These are phyloP conservation scores for Sus scrofa DNA, from an alignment of 2,113 vertebrate genomes.

Conservation along the genomic window DNA sequence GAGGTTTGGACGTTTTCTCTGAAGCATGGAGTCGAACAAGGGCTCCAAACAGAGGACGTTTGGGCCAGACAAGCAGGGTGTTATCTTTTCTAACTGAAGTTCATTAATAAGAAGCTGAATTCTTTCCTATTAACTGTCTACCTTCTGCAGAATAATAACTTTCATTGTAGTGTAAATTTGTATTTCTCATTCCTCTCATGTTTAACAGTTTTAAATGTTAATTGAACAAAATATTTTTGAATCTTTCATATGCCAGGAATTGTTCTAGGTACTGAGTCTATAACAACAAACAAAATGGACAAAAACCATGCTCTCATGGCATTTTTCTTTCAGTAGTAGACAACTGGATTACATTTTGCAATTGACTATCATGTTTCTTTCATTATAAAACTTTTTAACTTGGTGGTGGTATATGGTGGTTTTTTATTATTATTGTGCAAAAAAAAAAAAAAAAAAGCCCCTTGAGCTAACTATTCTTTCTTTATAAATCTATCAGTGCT, in stretches of 20 bases:
- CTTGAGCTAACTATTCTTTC: slow-evolving; percentile 36
- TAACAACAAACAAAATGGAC: neutral
- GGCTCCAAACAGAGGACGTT: neutral
- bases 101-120: neutral
- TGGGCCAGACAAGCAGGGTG: neutral
- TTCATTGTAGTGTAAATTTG: neutral
- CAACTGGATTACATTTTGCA: slow-evolving; percentile 14
- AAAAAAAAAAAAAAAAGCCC: slow-evolving; percentile 28
- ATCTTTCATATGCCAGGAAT: neutral
- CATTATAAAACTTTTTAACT: slow-evolving; percentile 1
- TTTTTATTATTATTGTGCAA: neutral
- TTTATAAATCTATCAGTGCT: neutral
- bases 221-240: slow-evolving; percentile 41
- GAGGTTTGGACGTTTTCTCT: neutral
- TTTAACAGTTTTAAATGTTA: neutral
- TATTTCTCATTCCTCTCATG: neutral
- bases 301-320: neutral
- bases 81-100: slow-evolving; percentile 9
- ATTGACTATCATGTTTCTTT: neutral
- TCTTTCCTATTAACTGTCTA: neutral
- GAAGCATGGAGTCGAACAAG: neutral
- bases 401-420: slow-evolving; percentile 35
- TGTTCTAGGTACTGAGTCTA: neutral
- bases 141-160: neutral
- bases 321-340: neutral